phyloP scores from a whole-genome alignment of 2,888 invertebrate genomes.

The Epinotia nisella region DNA sequence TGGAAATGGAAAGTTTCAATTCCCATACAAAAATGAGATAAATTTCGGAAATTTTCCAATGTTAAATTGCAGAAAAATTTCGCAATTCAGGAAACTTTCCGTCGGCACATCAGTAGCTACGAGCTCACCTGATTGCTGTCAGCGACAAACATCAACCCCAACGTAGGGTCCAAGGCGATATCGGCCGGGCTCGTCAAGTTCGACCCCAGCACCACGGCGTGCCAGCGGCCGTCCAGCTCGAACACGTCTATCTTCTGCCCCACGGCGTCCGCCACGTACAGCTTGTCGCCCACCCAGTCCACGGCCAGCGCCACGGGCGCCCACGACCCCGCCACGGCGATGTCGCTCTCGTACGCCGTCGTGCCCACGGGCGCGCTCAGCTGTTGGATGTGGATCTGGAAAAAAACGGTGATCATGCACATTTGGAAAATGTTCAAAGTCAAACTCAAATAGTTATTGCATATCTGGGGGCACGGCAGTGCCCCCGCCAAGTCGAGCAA shows the following conservation, averaged over 20 bases:
- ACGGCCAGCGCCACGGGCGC: conserved; percentile 95
- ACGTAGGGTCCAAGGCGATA: conserved; percentile 95
- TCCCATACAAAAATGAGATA: too few relatives aligned
- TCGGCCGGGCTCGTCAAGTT: conserved; percentile 96
- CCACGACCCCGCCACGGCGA: conserved; percentile 93
- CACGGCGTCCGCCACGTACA: conserved; percentile 96
- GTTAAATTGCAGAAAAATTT: too few relatives aligned
- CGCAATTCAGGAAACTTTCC: too few relatives aligned
- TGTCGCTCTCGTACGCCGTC: conserved; percentile 85
- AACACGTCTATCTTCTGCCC: conserved; percentile 97
- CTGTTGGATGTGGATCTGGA: conserved; percentile 86
- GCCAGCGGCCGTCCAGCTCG: conserved; percentile 93
- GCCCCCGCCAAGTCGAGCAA: too few relatives aligned
- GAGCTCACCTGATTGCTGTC: conserved; percentile 89
- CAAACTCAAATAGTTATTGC: too few relatives aligned
- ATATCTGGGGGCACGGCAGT: too few relatives aligned
- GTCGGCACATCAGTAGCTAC: too few relatives aligned
- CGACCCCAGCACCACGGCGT: conserved; percentile 95
- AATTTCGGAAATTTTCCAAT: too few relatives aligned
- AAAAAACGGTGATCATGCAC: background rate
- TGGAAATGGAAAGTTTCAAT: too few relatives aligned
- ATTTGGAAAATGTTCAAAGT: too few relatives aligned
- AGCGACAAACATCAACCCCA: conserved; percentile 94
- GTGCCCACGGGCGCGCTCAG: conserved; percentile 75
- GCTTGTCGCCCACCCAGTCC: conserved; percentile 98